Conservation (phyloP, 2,888 invertebrate genomes). For the Cepaea hortensis region DNA sequence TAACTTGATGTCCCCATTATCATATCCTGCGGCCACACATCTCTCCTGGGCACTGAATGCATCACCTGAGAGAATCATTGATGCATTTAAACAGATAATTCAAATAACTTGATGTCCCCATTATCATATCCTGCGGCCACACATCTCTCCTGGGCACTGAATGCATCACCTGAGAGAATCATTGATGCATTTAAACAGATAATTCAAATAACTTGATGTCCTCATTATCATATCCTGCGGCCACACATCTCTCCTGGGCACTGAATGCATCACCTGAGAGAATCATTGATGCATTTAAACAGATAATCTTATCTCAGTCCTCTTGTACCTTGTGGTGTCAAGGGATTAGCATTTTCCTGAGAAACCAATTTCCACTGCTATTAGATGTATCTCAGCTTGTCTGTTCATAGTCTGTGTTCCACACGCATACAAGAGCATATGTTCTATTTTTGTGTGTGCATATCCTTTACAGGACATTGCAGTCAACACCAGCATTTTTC, state of each 20-base stretch:
- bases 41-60: conserved; percentile 91
- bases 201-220: conserved; percentile 96
- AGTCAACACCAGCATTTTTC: no score
- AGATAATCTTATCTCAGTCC: no score
- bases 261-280: conserved; percentile 88
- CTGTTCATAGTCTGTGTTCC: no score
- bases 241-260: conserved; percentile 88
- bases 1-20: conserved; percentile 96
- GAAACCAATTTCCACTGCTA: no score
- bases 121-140: conserved; percentile 96
- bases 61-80: conserved; percentile 80
- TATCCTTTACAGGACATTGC: no score
- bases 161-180: conserved; percentile 84
- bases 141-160: conserved; percentile 88
- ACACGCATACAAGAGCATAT: no score
- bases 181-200: no score
- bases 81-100: conserved; percentile 74
- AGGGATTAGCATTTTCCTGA: no score
- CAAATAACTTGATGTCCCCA: conserved; percentile 95
- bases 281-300: background rate
- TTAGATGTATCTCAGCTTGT: no score
- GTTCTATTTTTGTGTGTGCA: no score
- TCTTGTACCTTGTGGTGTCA: no score
- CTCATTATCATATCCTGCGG: conserved; percentile 96
- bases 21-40: conserved; percentile 92